Base-by-base conservation (phyloP, 2,797 vertebrate genomes). In the Epinephelus coioides region DNA sequence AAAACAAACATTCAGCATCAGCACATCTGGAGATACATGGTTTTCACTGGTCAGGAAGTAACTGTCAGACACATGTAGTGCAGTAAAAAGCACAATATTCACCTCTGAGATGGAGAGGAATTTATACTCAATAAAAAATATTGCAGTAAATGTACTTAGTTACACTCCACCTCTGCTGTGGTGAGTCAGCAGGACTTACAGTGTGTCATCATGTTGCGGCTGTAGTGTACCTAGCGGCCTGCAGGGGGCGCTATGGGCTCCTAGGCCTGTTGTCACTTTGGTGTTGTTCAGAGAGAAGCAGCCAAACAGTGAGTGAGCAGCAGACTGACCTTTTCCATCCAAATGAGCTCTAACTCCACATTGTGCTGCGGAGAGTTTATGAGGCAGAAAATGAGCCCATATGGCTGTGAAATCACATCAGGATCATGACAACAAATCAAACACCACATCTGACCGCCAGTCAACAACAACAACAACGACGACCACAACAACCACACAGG, bases 371-470 rank as follows among this genome's bases (percentile, higher is more conserved):
- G 21, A 71, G 76, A 65, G 66, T 69, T 73, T 11, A 82, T 66
- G 76, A 82, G 68, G 79, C 76, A 30, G 69, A 64, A 82, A 70
- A 73, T 73, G 54, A 69, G 76, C 38, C 71, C 70, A 1, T 51
- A 76, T 76, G 83, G 62, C 71, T 81, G 82, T 54, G 60, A 82
- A 61, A 77, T 66, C 72, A 62, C 54, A 83, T 82, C 77, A 69
- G 77, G 27, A 11, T 70, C 76, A 79, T 11, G 51, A 6, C 46
- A 27, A 63, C 69, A 15, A 17, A 64, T 65, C 76, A 61, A 23
- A 79, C 65, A 17, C 34, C 75, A 57, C 51, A 0, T 57, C 49
- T 53, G 50, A 69, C 34, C 18, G 59, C 63, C 57, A 34, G 15
- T 18, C 21, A 6, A 51, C 67, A 30, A 57, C 64, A 15, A 46